phyloP scores from a whole-genome alignment of 2,888 invertebrate genomes.

The Bembecia ichneumoniformis region DNA sequence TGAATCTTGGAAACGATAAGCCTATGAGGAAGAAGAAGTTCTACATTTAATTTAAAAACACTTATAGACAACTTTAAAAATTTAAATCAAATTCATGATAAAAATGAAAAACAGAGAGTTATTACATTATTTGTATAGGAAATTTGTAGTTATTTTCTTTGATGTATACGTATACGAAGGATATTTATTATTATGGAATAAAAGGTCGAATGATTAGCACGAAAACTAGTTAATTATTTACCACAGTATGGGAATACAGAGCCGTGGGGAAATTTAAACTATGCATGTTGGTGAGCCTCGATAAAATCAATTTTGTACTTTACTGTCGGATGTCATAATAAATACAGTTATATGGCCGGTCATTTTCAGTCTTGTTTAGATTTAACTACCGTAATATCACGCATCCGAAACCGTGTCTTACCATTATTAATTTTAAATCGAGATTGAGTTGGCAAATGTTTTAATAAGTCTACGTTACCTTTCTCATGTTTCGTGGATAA shows the following conservation, averaged over 20 bases:
- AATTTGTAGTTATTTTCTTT: no score
- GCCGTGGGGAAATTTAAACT: slow-evolving; percentile 40
- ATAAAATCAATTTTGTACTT: slow-evolving; percentile 67
- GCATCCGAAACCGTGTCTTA: slow-evolving; percentile 45
- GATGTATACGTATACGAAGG: no score
- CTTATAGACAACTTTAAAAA: no score
- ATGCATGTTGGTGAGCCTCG: slow-evolving; percentile 44
- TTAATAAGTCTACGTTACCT: slow-evolving; percentile 47
- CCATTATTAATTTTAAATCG: slow-evolving; percentile 30
- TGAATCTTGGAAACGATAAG: no score
- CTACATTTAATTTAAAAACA: no score
- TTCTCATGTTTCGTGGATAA: slow-evolving; percentile 64
- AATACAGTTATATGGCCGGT: slow-evolving; percentile 57
- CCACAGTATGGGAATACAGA: slow-evolving; percentile 21
- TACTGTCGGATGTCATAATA: slow-evolving; percentile 65
- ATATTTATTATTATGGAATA: no score
- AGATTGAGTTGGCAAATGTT: slow-evolving; percentile 38
- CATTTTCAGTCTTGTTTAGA: slow-evolving; percentile 41
- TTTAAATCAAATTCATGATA: no score
- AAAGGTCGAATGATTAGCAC: slow-evolving; percentile 32
- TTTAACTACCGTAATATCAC: slow-evolving; percentile 31
- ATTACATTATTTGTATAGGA: no score
- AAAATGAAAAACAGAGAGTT: no score
- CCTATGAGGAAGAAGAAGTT: no score
- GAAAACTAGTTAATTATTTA: slow-evolving; percentile 30